Evolutionary conservation across 2,888 invertebrate species (phyloP).

Genomic region (Caenorhabditis sp.): DNA sequence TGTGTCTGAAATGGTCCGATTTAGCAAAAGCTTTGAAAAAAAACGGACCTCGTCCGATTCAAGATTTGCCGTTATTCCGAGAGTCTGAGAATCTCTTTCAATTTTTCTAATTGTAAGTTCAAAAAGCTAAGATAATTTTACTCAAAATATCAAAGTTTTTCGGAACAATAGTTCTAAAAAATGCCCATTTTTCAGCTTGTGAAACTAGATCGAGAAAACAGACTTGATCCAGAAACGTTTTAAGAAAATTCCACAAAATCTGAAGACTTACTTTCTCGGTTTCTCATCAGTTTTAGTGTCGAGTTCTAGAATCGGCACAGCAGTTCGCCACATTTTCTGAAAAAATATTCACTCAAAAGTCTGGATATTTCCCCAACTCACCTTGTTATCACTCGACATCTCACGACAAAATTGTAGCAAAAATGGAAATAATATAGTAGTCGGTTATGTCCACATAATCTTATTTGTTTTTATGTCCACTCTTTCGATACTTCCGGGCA

Average conservation of each 20-base stretch:
- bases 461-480: neutral
- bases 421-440: neutral
- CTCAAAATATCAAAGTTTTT: too few species aligned
- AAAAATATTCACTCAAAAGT: neutral
- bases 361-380: neutral
- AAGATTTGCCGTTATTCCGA: too few species aligned
- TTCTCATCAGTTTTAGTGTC: neutral
- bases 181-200: too few species aligned
- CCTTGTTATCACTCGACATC: neutral
- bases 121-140: too few species aligned
- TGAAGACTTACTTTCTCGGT: neutral
- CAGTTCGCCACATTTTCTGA: neutral
- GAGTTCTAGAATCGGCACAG: neutral
- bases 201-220: too few species aligned
- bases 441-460: neutral
- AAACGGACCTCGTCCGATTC: too few species aligned
- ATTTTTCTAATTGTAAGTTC: too few species aligned
- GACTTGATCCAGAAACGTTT: neutral
- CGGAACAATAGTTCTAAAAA: too few species aligned
- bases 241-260: too few species aligned
- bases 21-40: too few species aligned
- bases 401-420: neutral
- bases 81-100: too few species aligned
- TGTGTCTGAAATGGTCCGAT: too few species aligned
- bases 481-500: neutral